Evolutionary conservation across 2,113 vertebrate genomes (phyloP).

Genomic region (Anolis sagrei): DNA sequence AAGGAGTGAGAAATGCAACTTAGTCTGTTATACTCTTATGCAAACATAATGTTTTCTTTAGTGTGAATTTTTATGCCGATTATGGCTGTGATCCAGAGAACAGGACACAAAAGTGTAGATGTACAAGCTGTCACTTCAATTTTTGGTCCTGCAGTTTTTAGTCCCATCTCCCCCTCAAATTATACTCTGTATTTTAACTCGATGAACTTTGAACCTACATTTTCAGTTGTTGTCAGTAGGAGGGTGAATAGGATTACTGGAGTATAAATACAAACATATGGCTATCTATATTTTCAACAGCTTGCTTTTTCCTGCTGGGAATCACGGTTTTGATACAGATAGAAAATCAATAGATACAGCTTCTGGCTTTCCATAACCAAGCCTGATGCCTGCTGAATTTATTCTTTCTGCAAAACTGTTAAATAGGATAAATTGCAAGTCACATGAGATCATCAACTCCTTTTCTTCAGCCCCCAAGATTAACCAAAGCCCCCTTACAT

Average conservation of each 20-base stretch:
- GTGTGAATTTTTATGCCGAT: conserved; percentile 6
- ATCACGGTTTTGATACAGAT: too few species aligned
- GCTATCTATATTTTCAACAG: neutral
- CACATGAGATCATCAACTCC: too few species aligned
- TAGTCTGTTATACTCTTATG: neutral
- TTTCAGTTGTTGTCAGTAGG: neutral
- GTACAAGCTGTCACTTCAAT: neutral
- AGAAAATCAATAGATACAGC: neutral
- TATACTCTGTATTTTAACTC: neutral
- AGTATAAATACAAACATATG: neutral
- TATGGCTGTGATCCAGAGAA: neutral
- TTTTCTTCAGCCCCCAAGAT: too few species aligned
- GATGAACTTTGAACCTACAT: neutral
- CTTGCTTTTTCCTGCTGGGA: neutral
- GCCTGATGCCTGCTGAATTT: neutral
- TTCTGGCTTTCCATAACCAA: neutral
- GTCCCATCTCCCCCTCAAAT: neutral
- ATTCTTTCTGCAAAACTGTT: neutral
- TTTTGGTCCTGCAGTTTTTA: neutral
- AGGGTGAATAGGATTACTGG: neutral
- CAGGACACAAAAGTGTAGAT: neutral
- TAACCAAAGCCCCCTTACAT: too few species aligned
- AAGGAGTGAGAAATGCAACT: neutral
- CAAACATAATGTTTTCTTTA: neutral
- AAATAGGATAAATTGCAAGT: neutral